Base-by-base conservation (phyloP, 2,113 vertebrate genomes). In the Bufo bufo region DNA sequence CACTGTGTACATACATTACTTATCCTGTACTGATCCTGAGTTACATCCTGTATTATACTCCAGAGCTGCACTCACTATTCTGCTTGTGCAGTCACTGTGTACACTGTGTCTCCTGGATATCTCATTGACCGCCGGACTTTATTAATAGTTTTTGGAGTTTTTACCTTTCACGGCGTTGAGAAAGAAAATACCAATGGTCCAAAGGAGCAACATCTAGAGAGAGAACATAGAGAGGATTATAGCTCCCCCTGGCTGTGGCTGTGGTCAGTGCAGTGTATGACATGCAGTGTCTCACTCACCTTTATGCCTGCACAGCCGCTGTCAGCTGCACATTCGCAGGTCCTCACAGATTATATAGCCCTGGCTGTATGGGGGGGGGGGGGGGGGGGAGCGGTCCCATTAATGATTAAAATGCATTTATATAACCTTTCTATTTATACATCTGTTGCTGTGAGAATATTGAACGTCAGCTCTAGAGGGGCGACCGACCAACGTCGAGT, bases 81-180 rank as follows among this genome's bases (percentile, higher is more conserved):
- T n/a, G n/a, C 8, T 69, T 8, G 9, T 69, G 65, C 0, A n/a
- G 65, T 69, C 23, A 69, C 65, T 69, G 65, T 69, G 23, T 33
- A 69, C 23, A 6, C 52, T 4, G 10, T 54, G 52, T 54, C 52
- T 10, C 10, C 4, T 54, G 52, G 10, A 10, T 54, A 54, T 4
- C 4, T 54, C 33, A 33, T 33, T 33, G 33, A 33, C 33, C 33
- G 0, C 33, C 33, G 33, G 33, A 33, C 33, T 33, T 33, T 33
- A 33, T 33, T 33, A 1, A 33, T 54, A 19, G 3, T 20, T 66
- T 66, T n/a, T n/a, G 1, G 9, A 2, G 8, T 69, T 52, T 74
- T 49, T 86, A 86, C 84, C 84, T 50, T 86, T 77, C 12, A 86
- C 84, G 13, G 84, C 56, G 6, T 58, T 19, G 17, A 86, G 47